Conservation (phyloP, 1,140 invertebrate species). For the Ips nitidus region DNA sequence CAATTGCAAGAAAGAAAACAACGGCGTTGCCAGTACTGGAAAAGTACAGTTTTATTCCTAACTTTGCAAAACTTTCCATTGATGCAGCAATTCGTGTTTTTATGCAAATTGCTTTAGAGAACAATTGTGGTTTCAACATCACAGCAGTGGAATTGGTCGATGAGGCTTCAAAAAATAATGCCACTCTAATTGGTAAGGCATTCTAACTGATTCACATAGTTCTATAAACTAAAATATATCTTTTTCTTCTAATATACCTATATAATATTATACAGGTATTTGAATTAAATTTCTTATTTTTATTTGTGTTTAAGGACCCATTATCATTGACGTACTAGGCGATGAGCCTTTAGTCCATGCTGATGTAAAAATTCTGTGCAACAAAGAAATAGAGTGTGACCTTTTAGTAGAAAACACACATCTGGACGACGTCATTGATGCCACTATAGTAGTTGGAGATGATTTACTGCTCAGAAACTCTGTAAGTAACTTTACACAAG, state of each 20-base stretch:
- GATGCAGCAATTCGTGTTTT: slow-evolving; percentile 56
- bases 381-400: slow-evolving; percentile 54
- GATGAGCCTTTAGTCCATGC: slow-evolving; percentile 64
- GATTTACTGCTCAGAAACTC: slow-evolving; percentile 49
- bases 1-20: slow-evolving; percentile 69
- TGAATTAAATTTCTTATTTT: background rate
- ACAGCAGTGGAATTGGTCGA: slow-evolving; percentile 71
- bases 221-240: no score
- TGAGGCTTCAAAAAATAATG: slow-evolving; percentile 51
- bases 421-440: slow-evolving; percentile 58
- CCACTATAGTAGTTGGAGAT: slow-evolving; percentile 59
- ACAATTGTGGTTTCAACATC: slow-evolving; percentile 66
- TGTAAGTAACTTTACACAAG: slow-evolving; percentile 27
- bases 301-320: slow-evolving; percentile 53
- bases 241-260: no score
- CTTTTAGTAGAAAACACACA: slow-evolving; percentile 65
- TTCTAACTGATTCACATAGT: no score
- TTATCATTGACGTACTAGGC: slow-evolving; percentile 59
- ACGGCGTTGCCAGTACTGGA: slow-evolving; percentile 69
- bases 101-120: slow-evolving; percentile 79
- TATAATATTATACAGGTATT: background rate
- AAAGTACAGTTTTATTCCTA: slow-evolving; percentile 75
- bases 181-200: background rate
- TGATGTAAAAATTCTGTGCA: slow-evolving; percentile 55
- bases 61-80: slow-evolving; percentile 54